Evolutionary conservation across 2,888 invertebrate genomes (phyloP).

Genomic region (Heliconius hortense): DNA sequence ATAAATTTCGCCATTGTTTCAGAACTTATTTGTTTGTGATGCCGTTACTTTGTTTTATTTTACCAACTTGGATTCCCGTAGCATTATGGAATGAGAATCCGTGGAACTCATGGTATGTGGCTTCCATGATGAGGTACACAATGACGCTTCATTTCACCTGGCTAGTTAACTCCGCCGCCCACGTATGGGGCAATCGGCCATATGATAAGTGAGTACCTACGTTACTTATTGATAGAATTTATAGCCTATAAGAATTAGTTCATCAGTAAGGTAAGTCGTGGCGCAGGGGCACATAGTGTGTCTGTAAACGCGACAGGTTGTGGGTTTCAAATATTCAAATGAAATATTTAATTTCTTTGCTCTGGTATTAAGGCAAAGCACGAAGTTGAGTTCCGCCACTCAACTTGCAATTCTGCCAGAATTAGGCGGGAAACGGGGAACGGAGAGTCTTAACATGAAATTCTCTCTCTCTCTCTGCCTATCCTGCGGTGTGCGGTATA

Average conservation of each 20-base stretch:
- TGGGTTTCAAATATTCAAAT: too few species aligned
- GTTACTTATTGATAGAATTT: background rate
- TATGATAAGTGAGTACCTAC: conserved; percentile 87
- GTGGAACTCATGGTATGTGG: conserved; percentile 88
- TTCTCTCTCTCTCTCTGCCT: too few species aligned
- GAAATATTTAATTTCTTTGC: too few species aligned
- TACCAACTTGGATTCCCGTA: conserved; percentile 90
- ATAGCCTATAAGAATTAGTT: background rate
- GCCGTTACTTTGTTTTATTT: conserved; percentile 88
- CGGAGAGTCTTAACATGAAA: too few species aligned
- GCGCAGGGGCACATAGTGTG: too few species aligned
- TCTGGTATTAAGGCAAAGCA: too few species aligned
- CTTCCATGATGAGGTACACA: conserved; percentile 89
- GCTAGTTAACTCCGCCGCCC: conserved; percentile 96
- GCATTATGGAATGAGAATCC: conserved; percentile 88
- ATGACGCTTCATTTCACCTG: conserved; percentile 92
- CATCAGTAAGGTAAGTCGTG: too few species aligned
- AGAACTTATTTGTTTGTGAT: conserved; percentile 89
- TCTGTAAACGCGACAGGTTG: too few species aligned
- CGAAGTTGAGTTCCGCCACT: too few species aligned
- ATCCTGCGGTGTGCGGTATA: too few species aligned
- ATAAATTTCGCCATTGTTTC: conserved; percentile 49
- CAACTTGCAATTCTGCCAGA: too few species aligned
- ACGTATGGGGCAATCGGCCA: conserved; percentile 94
- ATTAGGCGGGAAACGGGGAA: too few species aligned